Percentiles rank a stretch among this genome's conserved stretches.
These are phyloP conservation scores for Lepus townsendii DNA, from an alignment of 2,797 vertebrate genomes.

Conservation along the genomic window DNA sequence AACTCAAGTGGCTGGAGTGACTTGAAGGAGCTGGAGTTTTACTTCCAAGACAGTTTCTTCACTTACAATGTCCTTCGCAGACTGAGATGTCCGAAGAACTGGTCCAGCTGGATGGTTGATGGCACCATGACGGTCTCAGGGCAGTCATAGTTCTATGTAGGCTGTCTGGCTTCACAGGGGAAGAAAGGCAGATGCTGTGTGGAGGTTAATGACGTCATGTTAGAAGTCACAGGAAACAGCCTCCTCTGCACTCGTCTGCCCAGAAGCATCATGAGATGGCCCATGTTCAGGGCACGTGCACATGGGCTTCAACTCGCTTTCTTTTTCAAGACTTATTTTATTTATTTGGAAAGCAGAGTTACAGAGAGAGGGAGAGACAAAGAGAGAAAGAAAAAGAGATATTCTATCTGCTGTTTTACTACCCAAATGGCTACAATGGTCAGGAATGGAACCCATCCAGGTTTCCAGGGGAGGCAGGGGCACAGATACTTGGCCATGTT, in stretches of 20 bases:
- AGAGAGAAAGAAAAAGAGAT: too few species aligned
- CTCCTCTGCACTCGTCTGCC: neutral
- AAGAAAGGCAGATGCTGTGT: neutral
- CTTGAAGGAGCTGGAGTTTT: neutral
- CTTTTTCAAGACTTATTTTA: too few species aligned
- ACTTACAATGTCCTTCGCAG: neutral
- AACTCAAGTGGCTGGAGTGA: neutral
- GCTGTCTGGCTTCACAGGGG: neutral
- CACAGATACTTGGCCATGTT: too few species aligned
- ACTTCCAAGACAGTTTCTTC: neutral
- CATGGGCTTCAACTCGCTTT: neutral
- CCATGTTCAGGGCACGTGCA: neutral
- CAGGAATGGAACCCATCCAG: too few species aligned
- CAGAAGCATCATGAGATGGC: neutral
- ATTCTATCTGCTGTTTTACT: too few species aligned
- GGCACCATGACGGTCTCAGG: neutral
- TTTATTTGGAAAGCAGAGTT: too few species aligned
- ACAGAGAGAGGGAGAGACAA: too few species aligned
- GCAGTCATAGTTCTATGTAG: neutral
- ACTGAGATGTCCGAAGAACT: neutral
- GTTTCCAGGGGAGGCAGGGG: too few species aligned
- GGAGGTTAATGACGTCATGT: neutral
- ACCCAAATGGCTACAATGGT: too few species aligned
- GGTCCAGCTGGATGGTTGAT: fast-evolving
- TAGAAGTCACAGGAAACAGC: neutral